phyloP scores from a whole-genome alignment of 2,888 invertebrate species.

The Meloe dianella region DNA sequence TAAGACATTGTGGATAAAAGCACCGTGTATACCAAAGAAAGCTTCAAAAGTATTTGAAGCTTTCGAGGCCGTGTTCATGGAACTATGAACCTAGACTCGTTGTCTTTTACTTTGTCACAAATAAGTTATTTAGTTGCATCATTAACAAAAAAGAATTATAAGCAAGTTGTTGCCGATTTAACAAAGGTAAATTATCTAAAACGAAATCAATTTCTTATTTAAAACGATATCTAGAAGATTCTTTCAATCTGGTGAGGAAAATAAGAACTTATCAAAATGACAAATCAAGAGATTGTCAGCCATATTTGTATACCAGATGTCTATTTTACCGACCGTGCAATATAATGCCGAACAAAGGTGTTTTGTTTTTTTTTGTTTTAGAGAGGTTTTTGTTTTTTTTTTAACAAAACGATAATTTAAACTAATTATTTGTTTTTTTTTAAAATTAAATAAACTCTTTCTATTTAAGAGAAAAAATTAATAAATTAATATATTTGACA shows the following conservation, averaged over 20 bases:
- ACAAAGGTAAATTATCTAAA: constrained; percentile 83
- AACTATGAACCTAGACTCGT: constrained; percentile 99
- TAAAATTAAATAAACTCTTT: constrained; percentile 7
- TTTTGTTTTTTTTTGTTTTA: constrained; percentile 48
- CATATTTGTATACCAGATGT: constrained; percentile 41
- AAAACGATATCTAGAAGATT: constrained; percentile 7
- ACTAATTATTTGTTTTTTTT: constrained; percentile 23
- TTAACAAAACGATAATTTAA: constrained; percentile 39
- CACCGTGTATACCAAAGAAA: constrained; percentile 81
- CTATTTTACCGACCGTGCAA: constrained; percentile 47
- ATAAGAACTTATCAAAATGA: constrained; percentile 34
- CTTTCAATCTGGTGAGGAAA: constrained; percentile 9
- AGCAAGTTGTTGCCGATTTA: constrained; percentile 87
- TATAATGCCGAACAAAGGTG: constrained; percentile 51
- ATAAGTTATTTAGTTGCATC: constrained; percentile 96
- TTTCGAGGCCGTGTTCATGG: constrained; percentile 84
- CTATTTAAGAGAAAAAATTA: background rate
- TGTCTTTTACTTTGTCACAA: constrained; percentile 98
- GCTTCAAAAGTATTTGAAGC: constrained; percentile 95
- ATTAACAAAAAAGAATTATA: constrained; percentile 95
- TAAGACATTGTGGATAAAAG: constrained; percentile 62
- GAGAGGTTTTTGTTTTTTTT: constrained; percentile 30
- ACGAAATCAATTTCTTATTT: too few species aligned
- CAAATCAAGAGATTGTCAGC: constrained; percentile 44
- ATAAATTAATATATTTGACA: constrained; percentile 58